These are phyloP conservation scores for Polydrusus cervinus DNA, from an alignment of 2,888 invertebrate genomes.

Conservation along the genomic window DNA sequence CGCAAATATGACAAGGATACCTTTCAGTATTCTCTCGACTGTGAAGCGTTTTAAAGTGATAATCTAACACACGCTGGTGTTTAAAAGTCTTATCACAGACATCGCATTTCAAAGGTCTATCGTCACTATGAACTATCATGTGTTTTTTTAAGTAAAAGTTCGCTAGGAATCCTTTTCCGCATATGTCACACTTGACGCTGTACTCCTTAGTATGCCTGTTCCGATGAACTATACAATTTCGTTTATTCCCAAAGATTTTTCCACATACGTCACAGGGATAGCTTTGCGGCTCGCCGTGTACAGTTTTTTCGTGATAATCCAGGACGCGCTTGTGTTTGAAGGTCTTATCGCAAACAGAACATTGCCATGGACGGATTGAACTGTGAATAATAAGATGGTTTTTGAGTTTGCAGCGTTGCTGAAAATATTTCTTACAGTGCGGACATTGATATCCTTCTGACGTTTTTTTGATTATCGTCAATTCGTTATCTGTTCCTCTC, in stretches of 20 bases:
- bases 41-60: slow-evolving; percentile 69
- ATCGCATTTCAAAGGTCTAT: slow-evolving; percentile 42
- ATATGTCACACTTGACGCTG: slow-evolving; percentile 68
- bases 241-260: slow-evolving; percentile 71
- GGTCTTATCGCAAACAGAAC: slow-evolving; percentile 60
- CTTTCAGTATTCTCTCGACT: slow-evolving; percentile 75
- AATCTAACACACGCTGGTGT: slow-evolving; percentile 59
- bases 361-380: slow-evolving; percentile 62
- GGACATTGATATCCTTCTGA: slow-evolving; percentile 47
- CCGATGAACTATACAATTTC: slow-evolving; percentile 72
- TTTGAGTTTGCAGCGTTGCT: slow-evolving; percentile 45
- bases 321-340: slow-evolving; percentile 49
- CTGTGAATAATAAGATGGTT: slow-evolving; percentile 48
- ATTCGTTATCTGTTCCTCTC: slow-evolving; percentile 25
- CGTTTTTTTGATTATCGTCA: slow-evolving; percentile 23
- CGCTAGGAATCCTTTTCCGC: slow-evolving; percentile 62
- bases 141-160: slow-evolving; percentile 59
- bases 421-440: slow-evolving; percentile 41
- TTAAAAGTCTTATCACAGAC: slow-evolving; percentile 45
- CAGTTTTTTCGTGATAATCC: slow-evolving; percentile 60
- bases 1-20: slow-evolving; percentile 76
- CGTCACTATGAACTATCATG: slow-evolving; percentile 53
- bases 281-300: slow-evolving; percentile 65
- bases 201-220: slow-evolving; percentile 73
- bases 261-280: slow-evolving; percentile 74